phyloP scores from a whole-genome alignment of 2,113 vertebrate genomes.

The Zosterops borbonicus region DNA sequence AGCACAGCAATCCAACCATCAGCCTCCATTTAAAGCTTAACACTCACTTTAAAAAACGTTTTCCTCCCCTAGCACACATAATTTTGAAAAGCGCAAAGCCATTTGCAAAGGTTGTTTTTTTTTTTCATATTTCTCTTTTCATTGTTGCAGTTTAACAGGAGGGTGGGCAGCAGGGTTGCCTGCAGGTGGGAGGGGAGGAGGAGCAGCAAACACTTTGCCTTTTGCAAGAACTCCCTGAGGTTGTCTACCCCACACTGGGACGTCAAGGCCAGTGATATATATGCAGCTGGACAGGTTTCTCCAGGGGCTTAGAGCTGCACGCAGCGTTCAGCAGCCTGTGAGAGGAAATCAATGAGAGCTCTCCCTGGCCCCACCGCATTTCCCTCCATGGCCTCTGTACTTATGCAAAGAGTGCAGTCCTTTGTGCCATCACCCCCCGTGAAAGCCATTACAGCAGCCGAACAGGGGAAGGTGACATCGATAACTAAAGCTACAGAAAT shows the following conservation, averaged over 20 bases:
- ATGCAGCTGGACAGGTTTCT: background rate
- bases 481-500: background rate
- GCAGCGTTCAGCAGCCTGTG: background rate
- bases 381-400: background rate
- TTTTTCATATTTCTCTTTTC: background rate
- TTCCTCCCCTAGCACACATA: background rate
- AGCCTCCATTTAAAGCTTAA: background rate
- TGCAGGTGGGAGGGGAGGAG: background rate
- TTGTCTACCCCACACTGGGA: background rate
- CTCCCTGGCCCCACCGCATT: background rate
- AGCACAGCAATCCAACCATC: background rate
- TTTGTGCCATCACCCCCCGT: background rate
- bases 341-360: background rate
- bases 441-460: background rate
- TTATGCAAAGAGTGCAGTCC: background rate
- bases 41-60: background rate
- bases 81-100: background rate
- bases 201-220: background rate
- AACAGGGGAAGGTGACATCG: background rate
- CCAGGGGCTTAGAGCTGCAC: background rate
- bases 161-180: rapidly evolving
- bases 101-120: background rate
- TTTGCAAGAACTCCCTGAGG: background rate
- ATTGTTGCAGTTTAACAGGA: background rate
- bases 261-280: background rate